These are phyloP conservation scores for Octopus sinensis DNA, from an alignment of 1,140 invertebrate species.

Conservation along the genomic window DNA sequence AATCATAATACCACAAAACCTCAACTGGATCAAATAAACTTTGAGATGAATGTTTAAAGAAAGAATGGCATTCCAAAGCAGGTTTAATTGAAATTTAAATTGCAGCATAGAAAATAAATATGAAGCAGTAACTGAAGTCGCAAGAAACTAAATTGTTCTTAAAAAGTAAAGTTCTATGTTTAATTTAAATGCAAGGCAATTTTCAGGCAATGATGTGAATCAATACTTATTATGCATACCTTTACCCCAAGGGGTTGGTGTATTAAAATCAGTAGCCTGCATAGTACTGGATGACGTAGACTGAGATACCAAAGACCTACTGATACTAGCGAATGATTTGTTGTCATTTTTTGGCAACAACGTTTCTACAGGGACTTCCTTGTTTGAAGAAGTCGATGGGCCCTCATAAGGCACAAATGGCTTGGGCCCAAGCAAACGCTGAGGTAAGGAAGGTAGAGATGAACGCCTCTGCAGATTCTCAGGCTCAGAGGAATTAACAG, in stretches of 20 bases:
- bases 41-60: too few relatives aligned
- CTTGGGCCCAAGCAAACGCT: slow-evolving; percentile 38
- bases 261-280: neutral
- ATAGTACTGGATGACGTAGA: neutral
- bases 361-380: slow-evolving; percentile 31
- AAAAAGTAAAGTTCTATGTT: too few relatives aligned
- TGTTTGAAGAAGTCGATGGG: slow-evolving; percentile 16
- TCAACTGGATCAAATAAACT: too few relatives aligned
- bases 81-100: too few relatives aligned
- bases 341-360: neutral
- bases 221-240: neutral
- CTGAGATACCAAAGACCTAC: neutral
- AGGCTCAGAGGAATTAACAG: neutral
- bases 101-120: too few relatives aligned
- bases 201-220: too few relatives aligned
- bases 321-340: neutral
- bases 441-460: slow-evolving; percentile 26
- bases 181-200: too few relatives aligned
- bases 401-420: slow-evolving; percentile 39
- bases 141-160: too few relatives aligned
- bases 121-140: too few relatives aligned
- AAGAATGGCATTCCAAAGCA: too few relatives aligned
- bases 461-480: neutral
- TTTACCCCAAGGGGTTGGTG: neutral
- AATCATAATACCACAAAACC: too few relatives aligned